Conservation (phyloP, 2,888 invertebrate species). For the Drosophila bunnanda region DNA sequence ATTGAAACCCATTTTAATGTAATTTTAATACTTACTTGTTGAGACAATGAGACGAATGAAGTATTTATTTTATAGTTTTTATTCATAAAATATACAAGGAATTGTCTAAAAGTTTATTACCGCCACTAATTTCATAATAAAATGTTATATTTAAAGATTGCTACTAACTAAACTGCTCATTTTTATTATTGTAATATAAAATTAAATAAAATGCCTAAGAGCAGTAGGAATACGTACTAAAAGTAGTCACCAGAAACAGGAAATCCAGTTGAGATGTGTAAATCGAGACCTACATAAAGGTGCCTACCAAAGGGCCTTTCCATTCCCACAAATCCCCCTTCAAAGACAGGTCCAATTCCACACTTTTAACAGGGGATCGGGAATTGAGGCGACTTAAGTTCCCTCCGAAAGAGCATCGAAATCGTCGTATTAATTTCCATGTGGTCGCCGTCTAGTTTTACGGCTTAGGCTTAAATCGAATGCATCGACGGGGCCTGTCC, state of each 20-base stretch:
- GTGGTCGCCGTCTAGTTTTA: conserved; percentile 37
- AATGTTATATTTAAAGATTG: background rate
- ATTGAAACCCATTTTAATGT: background rate
- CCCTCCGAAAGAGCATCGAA: conserved; percentile 35
- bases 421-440: conserved; percentile 54
- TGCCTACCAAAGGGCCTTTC: conserved; percentile 2
- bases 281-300: conserved; percentile 20
- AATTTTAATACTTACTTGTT: background rate
- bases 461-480: conserved; percentile 51
- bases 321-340: background rate
- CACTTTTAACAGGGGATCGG: conserved; percentile 9
- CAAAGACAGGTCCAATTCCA: conserved; percentile 15
- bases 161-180: background rate
- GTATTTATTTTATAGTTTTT: background rate
- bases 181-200: background rate
- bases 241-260: background rate
- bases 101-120: too few relatives aligned
- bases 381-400: conserved; percentile 17
- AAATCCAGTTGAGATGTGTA: conserved; percentile 8
- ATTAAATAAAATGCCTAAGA: background rate
- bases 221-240: background rate
- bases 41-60: too few relatives aligned
- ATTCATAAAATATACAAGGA: background rate
- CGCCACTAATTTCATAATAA: too few relatives aligned
- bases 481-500: conserved; percentile 20